These are phyloP conservation scores for Steinernema carpocapsae DNA, from an alignment of 2,888 invertebrate species.

Conservation along the genomic window DNA sequence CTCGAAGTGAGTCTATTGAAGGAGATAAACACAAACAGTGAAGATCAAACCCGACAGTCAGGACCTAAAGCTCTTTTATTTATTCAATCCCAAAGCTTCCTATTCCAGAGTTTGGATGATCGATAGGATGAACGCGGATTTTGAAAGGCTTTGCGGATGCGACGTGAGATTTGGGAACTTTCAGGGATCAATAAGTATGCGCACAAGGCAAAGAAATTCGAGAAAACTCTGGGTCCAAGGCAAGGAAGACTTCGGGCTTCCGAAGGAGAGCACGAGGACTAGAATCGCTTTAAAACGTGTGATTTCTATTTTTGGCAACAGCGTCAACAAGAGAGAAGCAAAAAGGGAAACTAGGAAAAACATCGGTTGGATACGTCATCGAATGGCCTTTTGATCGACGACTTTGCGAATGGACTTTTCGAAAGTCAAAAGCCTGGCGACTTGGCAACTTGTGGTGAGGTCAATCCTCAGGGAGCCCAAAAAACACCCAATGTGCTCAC, in stretches of 20 bases:
- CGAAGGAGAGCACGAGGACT: not conserved
- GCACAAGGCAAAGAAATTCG: no score
- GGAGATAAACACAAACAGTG: constrained; percentile 8
- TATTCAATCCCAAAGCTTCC: no score
- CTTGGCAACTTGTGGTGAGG: no score
- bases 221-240: not conserved
- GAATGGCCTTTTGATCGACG: not conserved
- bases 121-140: not conserved
- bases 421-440: not conserved
- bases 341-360: constrained; percentile 25
- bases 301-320: constrained; percentile 17
- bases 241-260: not conserved
- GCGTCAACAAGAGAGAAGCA: constrained; percentile 31
- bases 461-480: no score
- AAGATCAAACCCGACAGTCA: not conserved
- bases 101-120: not conserved
- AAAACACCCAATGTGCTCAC: no score
- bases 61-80: not conserved
- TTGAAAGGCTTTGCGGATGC: not conserved
- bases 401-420: not conserved
- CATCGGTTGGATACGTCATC: not conserved
- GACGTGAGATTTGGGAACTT: not conserved
- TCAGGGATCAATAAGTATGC: not conserved
- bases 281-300: not conserved
- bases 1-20: constrained; percentile 1